Evolutionary conservation across 2,888 invertebrate genomes (phyloP).

Genomic region (Baccha elongata): DNA sequence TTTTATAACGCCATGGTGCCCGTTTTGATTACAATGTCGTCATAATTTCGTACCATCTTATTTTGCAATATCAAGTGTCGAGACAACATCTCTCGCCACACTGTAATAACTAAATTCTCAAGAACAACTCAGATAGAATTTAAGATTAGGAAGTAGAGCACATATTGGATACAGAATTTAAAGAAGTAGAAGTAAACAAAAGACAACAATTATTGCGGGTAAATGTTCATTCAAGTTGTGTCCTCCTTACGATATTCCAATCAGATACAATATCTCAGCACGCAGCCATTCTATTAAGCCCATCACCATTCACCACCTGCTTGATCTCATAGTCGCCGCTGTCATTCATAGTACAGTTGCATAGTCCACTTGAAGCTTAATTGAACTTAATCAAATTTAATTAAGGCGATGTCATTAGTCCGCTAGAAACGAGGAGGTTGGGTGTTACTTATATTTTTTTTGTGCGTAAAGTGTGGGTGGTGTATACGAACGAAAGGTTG

Average conservation of each 20-base stretch:
- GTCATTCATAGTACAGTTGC: constrained; percentile 43
- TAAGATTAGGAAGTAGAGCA: constrained; percentile 49
- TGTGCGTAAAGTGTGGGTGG: constrained; percentile 9
- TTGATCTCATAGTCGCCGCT: constrained; percentile 33
- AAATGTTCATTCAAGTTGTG: constrained; percentile 46
- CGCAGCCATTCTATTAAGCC: constrained; percentile 22
- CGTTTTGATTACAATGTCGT: neutral
- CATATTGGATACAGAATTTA: neutral
- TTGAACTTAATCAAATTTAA: constrained; percentile 74
- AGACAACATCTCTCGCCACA: neutral
- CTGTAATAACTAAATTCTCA: constrained; percentile 35
- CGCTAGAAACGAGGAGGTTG: constrained; percentile 1
- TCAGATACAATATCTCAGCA: constrained; percentile 19
- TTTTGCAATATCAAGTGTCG: neutral
- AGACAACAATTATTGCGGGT: constrained; percentile 17
- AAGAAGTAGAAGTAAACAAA: neutral
- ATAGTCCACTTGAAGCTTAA: constrained; percentile 58
- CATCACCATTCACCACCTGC: constrained; percentile 31
- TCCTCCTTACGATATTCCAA: constrained; percentile 21
- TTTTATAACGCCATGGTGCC: too few species aligned
- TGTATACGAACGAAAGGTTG: neutral
- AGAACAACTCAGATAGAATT: constrained; percentile 48
- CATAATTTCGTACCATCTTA: constrained; percentile 24
- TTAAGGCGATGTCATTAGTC: constrained; percentile 68
- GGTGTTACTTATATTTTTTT: neutral